Percentiles rank a stretch among this genome's conserved stretches.
These are phyloP conservation scores for Rhorus exstirpatorius DNA, from an alignment of 2,888 invertebrate species.

Conservation along the genomic window DNA sequence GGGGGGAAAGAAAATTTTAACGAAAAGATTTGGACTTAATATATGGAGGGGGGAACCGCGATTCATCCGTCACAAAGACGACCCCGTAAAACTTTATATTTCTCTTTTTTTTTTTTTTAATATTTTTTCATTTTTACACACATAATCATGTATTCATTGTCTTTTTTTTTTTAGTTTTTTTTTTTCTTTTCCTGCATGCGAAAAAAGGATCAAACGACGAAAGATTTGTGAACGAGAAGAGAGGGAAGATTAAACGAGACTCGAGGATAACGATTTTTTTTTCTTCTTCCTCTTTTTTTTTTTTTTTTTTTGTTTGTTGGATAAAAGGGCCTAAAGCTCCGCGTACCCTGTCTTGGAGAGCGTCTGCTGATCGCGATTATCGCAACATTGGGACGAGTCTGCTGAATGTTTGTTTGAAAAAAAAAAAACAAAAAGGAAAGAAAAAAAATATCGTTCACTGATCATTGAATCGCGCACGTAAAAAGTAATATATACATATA, in stretches of 20 bases:
- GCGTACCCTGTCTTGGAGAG: conserved; percentile 44
- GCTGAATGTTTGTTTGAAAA: conserved; percentile 44
- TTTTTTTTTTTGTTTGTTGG: too few species aligned
- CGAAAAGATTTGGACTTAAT: conserved; percentile 64
- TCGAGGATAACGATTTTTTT: conserved; percentile 34
- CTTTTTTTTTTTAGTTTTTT: too few species aligned
- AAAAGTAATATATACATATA: conserved; percentile 64
- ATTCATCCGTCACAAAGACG: conserved; percentile 54
- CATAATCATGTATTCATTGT: conserved; percentile 28
- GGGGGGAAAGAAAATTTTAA: conserved; percentile 57
- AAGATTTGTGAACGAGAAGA: conserved; percentile 7
- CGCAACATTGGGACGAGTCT: conserved; percentile 50
- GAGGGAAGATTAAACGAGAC: conserved; percentile 28
- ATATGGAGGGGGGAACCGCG: conserved; percentile 67
- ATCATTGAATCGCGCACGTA: conserved; percentile 50
- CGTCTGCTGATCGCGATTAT: conserved; percentile 45
- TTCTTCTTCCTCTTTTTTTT: conserved; percentile 58
- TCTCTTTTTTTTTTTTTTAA: conserved; percentile 24
- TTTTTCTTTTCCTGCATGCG: conserved; percentile 35
- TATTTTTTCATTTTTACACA: conserved; percentile 36
- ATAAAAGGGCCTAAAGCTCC: conserved; percentile 70
- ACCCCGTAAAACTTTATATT: conserved; percentile 26
- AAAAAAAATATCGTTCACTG: conserved; percentile 60
- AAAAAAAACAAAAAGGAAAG: conserved; percentile 16
- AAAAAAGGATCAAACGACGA: neutral